Base-by-base conservation (phyloP, 2,888 invertebrate genomes). In the Cephus runcator region DNA sequence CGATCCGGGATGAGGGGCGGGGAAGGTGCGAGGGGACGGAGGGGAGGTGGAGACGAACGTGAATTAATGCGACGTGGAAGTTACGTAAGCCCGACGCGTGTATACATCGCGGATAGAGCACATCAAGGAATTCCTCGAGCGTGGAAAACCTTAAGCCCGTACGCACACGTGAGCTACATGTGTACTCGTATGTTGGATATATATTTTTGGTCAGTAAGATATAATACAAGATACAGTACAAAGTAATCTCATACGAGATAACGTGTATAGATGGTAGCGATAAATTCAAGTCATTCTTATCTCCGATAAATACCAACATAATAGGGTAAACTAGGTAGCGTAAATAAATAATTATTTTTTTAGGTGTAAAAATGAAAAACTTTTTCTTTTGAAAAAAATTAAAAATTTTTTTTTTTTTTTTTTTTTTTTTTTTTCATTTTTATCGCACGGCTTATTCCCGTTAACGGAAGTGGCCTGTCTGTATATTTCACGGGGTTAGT, bases 61-160 rank as follows among this genome's bases (percentile, higher is more conserved):
- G 15, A 56, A 56, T 56, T 56, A 56, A 23, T 56, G 23, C 23
- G 40, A 56, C 40, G 40, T 56, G 40, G 40, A 56, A 56, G 40
- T 56, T 56, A 56, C 40, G 40, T 56, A 56, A 56, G 23, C 9
- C 23, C 23, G 23, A 56, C 23, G 40, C 23, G 23, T 23, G 40
- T 56, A 56, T 23, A 56, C 40, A 56, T 56, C 23, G 75, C 85
- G 87, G 87, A 87, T 86, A 84, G 87, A 85, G 83, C 87, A 86
- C 86, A 83, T 87, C 86, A 87, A 85, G 82, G 80, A 80, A 36
- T 85, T 81, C 84, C 82, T 85, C 85, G 83, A 87, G 85, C 87
- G 86, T 87, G 84, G 69, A 56, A 56, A 56, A 56, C 40, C 40
- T 56, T 56, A 56, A 56, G 40, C 40, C 6, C 40, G 40, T 56